Evolutionary conservation across 2,888 invertebrate species (phyloP).

Genomic region (Drosophila birchii): DNA sequence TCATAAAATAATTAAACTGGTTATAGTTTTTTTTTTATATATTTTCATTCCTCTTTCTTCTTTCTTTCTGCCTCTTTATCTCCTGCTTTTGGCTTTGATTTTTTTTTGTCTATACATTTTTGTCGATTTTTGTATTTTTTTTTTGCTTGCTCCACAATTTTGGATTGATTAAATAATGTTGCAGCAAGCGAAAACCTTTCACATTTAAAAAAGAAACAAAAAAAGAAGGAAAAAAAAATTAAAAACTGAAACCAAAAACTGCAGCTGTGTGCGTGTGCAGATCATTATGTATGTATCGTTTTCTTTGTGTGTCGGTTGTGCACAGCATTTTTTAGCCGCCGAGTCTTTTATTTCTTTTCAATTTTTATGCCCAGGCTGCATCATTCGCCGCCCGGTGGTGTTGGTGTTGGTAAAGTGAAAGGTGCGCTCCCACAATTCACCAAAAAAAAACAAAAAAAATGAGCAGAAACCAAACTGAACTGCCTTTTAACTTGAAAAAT

Average conservation of each 20-base stretch:
- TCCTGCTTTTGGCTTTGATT: constrained; percentile 43
- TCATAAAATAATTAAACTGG: constrained; percentile 79
- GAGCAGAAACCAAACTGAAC: constrained; percentile 30
- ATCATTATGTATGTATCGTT: constrained; percentile 59
- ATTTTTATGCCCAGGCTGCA: constrained; percentile 61
- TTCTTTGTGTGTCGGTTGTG: constrained; percentile 77
- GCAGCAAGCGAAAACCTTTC: constrained; percentile 79
- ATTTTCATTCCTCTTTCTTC: constrained; percentile 24
- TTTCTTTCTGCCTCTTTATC: constrained; percentile 27
- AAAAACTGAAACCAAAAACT: constrained; percentile 7
- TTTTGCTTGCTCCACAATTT: constrained; percentile 75
- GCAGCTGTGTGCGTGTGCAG: constrained; percentile 40
- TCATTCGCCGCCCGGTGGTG: constrained; percentile 33
- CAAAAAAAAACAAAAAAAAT: constrained; percentile 30
- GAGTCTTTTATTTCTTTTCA: constrained; percentile 77
- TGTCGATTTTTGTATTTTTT: constrained; percentile 59
- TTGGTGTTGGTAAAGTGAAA: constrained; percentile 75
- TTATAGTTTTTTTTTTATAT: constrained; percentile 66
- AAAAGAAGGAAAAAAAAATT: neutral
- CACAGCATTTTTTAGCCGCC: constrained; percentile 69
- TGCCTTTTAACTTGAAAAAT: constrained; percentile 79
- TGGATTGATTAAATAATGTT: constrained; percentile 81
- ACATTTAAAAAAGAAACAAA: constrained; percentile 61
- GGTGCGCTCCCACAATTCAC: constrained; percentile 82
- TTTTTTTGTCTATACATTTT: constrained; percentile 59